phyloP scores from a whole-genome alignment of 2,888 invertebrate species.

The Scaptomyza parva region DNA sequence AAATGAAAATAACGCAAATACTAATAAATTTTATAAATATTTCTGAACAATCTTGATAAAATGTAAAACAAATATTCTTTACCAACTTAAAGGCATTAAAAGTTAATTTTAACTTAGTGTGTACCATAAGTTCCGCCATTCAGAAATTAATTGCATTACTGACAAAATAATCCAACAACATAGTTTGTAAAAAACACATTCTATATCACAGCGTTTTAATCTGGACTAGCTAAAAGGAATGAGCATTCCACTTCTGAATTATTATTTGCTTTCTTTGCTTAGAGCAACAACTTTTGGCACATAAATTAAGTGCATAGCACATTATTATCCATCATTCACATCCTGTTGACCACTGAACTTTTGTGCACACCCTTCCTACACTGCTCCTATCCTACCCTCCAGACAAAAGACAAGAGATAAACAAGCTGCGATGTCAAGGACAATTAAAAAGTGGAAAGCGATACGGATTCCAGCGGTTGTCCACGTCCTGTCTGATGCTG shows the following conservation, averaged over 20 bases:
- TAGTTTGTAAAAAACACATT: background rate
- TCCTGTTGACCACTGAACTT: constrained; percentile 34
- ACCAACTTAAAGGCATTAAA: too few species aligned
- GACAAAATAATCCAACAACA: background rate
- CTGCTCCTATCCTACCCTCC: background rate
- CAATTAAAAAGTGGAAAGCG: constrained; percentile 75
- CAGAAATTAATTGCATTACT: too few species aligned
- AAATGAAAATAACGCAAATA: background rate
- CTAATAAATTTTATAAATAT: background rate
- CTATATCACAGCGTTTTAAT: background rate
- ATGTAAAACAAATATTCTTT: too few species aligned
- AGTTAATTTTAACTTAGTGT: too few species aligned
- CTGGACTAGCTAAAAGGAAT: background rate
- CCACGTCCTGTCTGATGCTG: constrained; percentile 27
- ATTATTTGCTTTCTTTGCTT: background rate
- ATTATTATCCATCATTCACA: constrained; percentile 33
- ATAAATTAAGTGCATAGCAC: constrained; percentile 34
- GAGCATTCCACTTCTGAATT: background rate
- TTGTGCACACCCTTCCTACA: background rate
- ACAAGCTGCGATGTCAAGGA: constrained; percentile 57
- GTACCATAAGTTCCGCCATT: too few species aligned
- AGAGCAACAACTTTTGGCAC: constrained; percentile 15
- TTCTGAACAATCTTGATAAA: too few species aligned
- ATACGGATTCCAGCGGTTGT: constrained; percentile 46
- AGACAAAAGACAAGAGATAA: constrained; percentile 50